phyloP scores from a whole-genome alignment of 2,888 invertebrate species.

The Limnephilus auricula region DNA sequence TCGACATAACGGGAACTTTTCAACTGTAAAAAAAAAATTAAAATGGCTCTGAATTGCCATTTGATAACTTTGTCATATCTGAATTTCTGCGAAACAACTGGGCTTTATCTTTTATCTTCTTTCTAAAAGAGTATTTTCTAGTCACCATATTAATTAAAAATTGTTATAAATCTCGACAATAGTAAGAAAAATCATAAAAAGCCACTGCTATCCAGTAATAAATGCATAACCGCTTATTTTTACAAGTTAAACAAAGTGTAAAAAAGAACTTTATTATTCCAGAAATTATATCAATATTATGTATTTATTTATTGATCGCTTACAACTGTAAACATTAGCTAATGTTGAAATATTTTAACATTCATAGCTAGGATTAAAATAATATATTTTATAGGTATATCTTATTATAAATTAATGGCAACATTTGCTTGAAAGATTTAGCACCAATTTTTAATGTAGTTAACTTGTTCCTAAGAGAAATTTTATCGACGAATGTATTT shows the following conservation, averaged over 20 bases:
- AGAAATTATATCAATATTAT: background rate
- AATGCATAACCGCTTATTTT: background rate
- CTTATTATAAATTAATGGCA: slow-evolving; percentile 2
- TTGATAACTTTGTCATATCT: too few relatives aligned
- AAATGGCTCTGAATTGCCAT: too few relatives aligned
- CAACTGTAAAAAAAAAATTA: too few relatives aligned
- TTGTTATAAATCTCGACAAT: background rate
- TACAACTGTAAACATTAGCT: background rate
- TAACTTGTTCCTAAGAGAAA: slow-evolving; percentile 34
- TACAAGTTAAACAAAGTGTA: background rate
- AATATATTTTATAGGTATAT: background rate
- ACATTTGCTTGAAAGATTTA: slow-evolving; percentile 29
- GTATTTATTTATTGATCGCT: background rate
- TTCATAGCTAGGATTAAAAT: background rate
- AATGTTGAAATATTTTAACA: background rate
- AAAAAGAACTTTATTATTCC: background rate
- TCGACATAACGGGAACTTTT: too few relatives aligned
- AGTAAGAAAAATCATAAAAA: background rate
- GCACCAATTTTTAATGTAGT: slow-evolving; percentile 34
- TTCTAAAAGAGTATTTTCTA: background rate
- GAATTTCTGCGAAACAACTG: too few relatives aligned
- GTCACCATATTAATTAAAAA: background rate
- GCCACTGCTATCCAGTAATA: background rate
- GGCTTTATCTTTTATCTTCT: too few relatives aligned
- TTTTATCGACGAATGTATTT: background rate